phyloP scores from a whole-genome alignment of 2,888 invertebrate genomes.

The Phragmatobia fuliginosa region DNA sequence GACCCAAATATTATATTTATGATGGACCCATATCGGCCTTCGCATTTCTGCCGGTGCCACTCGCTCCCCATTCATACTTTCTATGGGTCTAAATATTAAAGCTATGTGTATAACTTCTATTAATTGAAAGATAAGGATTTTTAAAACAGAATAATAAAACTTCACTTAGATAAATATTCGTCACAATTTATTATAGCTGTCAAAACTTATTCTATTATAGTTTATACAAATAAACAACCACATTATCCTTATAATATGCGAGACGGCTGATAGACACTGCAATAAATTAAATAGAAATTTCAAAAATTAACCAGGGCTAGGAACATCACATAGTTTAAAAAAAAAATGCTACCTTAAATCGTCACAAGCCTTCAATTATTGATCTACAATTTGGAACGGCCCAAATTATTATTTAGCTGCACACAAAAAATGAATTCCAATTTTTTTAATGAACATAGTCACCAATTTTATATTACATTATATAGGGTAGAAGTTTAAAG shows the following conservation, averaged over 20 bases:
- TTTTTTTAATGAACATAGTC: neutral
- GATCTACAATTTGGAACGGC: constrained; percentile 21
- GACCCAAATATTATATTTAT: too few species aligned
- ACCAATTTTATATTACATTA: too few species aligned
- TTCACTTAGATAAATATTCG: constrained; percentile 36
- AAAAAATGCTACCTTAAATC: neutral
- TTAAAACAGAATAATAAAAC: constrained; percentile 22
- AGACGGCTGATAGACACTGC: constrained; percentile 23
- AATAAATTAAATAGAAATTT: constrained; percentile 8
- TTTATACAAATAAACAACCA: constrained; percentile 63
- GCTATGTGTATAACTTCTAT: too few species aligned
- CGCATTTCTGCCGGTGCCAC: too few species aligned
- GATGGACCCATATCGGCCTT: too few species aligned
- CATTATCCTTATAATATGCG: constrained; percentile 45
- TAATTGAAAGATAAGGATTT: too few species aligned
- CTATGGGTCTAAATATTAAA: too few species aligned
- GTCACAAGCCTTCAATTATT: constrained; percentile 26
- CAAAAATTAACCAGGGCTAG: constrained; percentile 23
- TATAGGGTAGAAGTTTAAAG: too few species aligned
- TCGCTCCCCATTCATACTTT: too few species aligned
- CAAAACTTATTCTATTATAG: constrained; percentile 59
- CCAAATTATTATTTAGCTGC: neutral
- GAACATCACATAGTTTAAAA: constrained; percentile 32
- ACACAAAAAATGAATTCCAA: neutral
- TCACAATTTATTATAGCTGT: constrained; percentile 64